These are phyloP conservation scores for Tinea trinotella DNA, from an alignment of 2,888 invertebrate genomes.

Conservation along the genomic window DNA sequence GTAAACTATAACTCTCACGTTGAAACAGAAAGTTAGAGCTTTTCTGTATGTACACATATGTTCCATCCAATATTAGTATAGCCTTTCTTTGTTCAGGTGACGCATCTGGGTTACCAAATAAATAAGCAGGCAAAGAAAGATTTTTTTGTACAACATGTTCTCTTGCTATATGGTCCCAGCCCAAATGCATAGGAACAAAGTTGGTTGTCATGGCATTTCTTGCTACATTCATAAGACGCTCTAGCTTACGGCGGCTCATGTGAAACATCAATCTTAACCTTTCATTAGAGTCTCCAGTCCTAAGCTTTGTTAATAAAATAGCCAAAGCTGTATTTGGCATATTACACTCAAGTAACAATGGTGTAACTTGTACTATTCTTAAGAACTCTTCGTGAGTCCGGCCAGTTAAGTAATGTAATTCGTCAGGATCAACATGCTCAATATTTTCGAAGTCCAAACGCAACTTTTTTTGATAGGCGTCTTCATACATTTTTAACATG, in stretches of 20 bases:
- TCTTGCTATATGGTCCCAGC: slow-evolving; percentile 23
- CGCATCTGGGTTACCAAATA: slow-evolving; percentile 21
- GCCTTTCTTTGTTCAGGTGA: slow-evolving; percentile 19
- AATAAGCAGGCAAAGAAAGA: slow-evolving; percentile 19
- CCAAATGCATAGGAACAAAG: slow-evolving; percentile 22
- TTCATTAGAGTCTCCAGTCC: slow-evolving; percentile 68
- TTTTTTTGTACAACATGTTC: slow-evolving; percentile 21
- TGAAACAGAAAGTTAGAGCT: slow-evolving; percentile 23
- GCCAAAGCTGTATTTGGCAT: too few relatives aligned
- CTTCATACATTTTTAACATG: too few relatives aligned
- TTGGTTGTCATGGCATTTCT: slow-evolving; percentile 23
- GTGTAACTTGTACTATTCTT: too few relatives aligned
- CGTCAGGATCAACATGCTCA: too few relatives aligned
- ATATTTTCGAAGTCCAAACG: too few relatives aligned
- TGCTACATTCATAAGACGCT: slow-evolving; percentile 51
- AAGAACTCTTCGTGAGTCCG: too few relatives aligned
- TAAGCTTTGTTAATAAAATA: too few relatives aligned
- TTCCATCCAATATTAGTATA: slow-evolving; percentile 20
- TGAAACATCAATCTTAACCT: slow-evolving; percentile 67
- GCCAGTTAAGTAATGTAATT: too few relatives aligned
- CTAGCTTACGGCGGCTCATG: slow-evolving; percentile 72
- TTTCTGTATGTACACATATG: slow-evolving; percentile 23
- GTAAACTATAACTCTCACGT: slow-evolving; percentile 24
- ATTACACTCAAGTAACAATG: too few relatives aligned
- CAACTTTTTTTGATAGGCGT: too few relatives aligned